Evolutionary conservation across 2,113 vertebrate species (phyloP).

Genomic region (Pithys albifrons): DNA sequence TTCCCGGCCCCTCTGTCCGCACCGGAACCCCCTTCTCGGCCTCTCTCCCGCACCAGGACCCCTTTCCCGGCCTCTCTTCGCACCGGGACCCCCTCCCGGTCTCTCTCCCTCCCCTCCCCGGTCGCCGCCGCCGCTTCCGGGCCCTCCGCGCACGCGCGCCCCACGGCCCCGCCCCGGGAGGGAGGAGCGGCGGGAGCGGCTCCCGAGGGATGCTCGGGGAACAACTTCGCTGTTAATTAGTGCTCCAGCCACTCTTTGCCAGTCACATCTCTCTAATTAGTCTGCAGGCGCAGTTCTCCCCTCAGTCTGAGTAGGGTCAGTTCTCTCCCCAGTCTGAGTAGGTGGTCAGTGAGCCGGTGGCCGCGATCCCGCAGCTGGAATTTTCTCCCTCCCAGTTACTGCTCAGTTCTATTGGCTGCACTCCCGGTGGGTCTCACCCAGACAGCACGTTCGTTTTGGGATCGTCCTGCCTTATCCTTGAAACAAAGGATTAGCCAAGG

Average conservation of each 20-base stretch:
- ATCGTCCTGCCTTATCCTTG: not conserved
- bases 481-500: not conserved
- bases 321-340: not conserved
- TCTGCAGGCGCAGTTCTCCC: not conserved
- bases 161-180: not conserved
- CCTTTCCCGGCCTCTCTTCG: too few species aligned
- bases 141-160: not conserved
- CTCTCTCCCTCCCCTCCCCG: too few species aligned
- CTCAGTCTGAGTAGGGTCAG: not conserved
- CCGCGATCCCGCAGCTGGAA: not conserved
- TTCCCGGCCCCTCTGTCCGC: too few species aligned
- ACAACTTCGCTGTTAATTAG: too few species aligned
- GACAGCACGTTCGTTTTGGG: not conserved
- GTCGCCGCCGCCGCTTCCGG: slow-evolving; percentile 18
- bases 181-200: fast-evolving
- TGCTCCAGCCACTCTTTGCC: not conserved
- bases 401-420: not conserved
- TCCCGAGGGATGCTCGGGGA: too few species aligned
- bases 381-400: not conserved
- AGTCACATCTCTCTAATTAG: not conserved
- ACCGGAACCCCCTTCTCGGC: too few species aligned
- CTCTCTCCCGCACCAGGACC: too few species aligned
- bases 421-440: not conserved
- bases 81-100: too few species aligned
- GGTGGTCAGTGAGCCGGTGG: not conserved